Percentiles rank a stretch among this genome's conserved stretches.
Evolutionary conservation across 2,797 vertebrate genomes (phyloP).

Genomic region (Thripadectes ignobilis): DNA sequence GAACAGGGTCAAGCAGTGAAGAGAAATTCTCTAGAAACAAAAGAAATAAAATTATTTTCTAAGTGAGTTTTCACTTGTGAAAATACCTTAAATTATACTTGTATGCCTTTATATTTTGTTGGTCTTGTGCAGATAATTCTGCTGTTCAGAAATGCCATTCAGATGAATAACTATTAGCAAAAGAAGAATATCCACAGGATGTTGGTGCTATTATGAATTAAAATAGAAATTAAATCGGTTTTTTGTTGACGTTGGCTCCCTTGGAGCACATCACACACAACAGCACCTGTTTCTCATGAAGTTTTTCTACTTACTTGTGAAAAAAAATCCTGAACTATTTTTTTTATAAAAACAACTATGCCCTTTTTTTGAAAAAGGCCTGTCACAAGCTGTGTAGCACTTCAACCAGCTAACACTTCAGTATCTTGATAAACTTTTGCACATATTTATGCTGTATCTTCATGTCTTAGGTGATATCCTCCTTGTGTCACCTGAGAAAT

Average conservation of each 20-base stretch:
- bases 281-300: not conserved
- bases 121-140: not conserved
- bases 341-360: not conserved
- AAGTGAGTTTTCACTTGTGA: not conserved
- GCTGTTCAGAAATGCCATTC: not conserved
- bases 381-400: not conserved
- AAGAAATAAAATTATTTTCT: not conserved
- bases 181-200: not conserved
- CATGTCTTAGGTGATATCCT: not conserved
- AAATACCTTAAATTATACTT: not conserved
- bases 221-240: not conserved
- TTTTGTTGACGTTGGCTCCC: not conserved
- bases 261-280: not conserved
- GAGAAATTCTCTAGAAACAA: not conserved
- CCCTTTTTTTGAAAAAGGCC: not conserved
- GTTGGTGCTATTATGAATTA: not conserved
- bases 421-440: slow-evolving; percentile 1
- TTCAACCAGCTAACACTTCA: not conserved
- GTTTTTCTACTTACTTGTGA: not conserved
- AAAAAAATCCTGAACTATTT: not conserved
- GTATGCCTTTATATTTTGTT: not conserved
- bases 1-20: not conserved
- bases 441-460: not conserved
- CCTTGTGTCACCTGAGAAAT: not conserved
- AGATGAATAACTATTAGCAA: not conserved